Evolutionary conservation across 2,113 vertebrate species (phyloP).

Genomic region (Labeo rohita): DNA sequence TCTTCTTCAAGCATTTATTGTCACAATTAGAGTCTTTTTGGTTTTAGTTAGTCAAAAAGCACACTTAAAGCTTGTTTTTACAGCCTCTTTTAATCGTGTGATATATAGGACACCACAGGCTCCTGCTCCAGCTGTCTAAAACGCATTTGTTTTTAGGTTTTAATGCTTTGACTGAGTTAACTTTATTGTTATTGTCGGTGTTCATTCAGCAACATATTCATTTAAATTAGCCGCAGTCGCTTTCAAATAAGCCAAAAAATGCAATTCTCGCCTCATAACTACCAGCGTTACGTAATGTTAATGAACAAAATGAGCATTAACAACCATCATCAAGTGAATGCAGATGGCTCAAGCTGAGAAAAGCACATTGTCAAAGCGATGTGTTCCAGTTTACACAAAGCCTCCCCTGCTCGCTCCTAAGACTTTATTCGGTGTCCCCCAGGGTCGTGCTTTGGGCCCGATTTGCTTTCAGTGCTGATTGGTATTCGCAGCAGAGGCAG

Average conservation of each 20-base stretch:
- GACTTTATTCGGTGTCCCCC: constrained; percentile 52
- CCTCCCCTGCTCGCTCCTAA: constrained; percentile 36
- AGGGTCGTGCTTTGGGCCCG: constrained; percentile 49
- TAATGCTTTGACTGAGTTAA: not conserved
- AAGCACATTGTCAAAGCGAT: constrained; percentile 15
- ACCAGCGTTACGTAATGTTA: not conserved
- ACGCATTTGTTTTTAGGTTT: not conserved
- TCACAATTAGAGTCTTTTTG: not conserved
- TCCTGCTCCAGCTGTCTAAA: not conserved
- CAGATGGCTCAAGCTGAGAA: constrained; percentile 7
- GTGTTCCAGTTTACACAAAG: constrained; percentile 25
- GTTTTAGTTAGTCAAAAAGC: not conserved
- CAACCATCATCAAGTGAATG: constrained; percentile 4
- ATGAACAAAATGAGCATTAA: constrained; percentile 22
- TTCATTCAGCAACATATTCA: not conserved
- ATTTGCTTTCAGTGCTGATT: constrained; percentile 56
- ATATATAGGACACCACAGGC: not conserved
- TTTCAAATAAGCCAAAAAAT: not conserved
- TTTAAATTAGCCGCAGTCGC: not conserved
- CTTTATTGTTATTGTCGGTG: not conserved
- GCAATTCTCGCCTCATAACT: not conserved
- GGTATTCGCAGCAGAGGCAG: constrained; percentile 58
- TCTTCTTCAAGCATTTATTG: not conserved
- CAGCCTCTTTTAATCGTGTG: not conserved
- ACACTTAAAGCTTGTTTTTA: not conserved